Base-by-base conservation (phyloP, 1,140 invertebrate species). In the Diorhabda carinulata region DNA sequence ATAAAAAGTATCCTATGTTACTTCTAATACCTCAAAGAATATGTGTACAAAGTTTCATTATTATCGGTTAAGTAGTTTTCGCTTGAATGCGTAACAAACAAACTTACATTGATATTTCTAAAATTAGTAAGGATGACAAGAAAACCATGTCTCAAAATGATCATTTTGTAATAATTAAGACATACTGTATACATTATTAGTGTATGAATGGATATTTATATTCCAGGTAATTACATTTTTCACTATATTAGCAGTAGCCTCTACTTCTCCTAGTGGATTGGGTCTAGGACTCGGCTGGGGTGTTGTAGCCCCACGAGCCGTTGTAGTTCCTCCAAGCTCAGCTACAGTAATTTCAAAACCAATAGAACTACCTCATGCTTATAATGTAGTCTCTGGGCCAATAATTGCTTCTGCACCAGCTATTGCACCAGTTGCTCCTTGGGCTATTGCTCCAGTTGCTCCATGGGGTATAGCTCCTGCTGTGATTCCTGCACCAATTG, bases 191-290 rank as follows among this genome's bases (percentile, higher is more conserved):
- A 25, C 25, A 25, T 25, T 25, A 25, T 25, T 25, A 25, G 25
- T 0, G 25, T 25, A 25, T 25, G 25, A 25, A 25, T 25, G 25
- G 3, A n/a, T 57, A 25, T 25, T 25, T 25, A 25, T 25, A 6
- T 67, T 71, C 10, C 10, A 76, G 74, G 69, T 76, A 40, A 43
- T 67, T 43, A 66, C 70, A 43, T 59, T 73, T 44, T 58, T 73
- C 58, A 70, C 73, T 68, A 68, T 67, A 66, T 68, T 76, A 41
- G 72, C 75, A 44, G 71, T 72, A 52, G 65, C 69, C 68, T 65
- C 61, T 43, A 73, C 73, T 8, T 67, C 70, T 64, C 73, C 75
- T 2, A 47, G 60, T 45, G 67, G 52, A n/a, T 60, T 61, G 44
- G 69, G 70, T 44, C 8, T 61, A 43, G 65, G 65, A 4, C 47